Percentiles rank a stretch among this genome's conserved stretches.
Conservation (phyloP, 1,140 invertebrate genomes). For the Drosophila pruinosa region DNA sequence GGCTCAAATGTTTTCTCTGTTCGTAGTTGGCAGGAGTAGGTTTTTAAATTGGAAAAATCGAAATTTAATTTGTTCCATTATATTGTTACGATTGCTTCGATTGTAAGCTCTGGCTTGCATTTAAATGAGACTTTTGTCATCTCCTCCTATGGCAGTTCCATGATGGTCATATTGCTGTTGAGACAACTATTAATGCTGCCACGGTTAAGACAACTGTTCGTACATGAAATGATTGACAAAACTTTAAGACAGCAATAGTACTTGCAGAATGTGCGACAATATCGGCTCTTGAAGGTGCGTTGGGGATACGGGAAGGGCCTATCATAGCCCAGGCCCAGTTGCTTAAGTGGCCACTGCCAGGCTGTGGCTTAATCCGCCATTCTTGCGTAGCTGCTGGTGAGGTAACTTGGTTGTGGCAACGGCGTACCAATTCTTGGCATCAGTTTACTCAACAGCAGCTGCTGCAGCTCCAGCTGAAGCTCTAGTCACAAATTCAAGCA, state of each 20-base stretch:
- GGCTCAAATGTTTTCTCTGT: too few species aligned
- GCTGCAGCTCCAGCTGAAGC: slow-evolving; percentile 3
- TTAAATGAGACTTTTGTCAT: too few species aligned
- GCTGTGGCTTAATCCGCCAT: not conserved
- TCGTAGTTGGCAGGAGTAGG: too few species aligned
- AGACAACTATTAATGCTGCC: too few species aligned
- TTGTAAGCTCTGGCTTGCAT: too few species aligned
- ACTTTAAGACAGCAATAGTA: too few species aligned
- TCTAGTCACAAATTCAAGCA: slow-evolving; percentile 22
- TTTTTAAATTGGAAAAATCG: too few species aligned
- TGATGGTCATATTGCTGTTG: too few species aligned
- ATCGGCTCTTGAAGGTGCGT: slow-evolving; percentile 3
- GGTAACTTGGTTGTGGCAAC: not conserved
- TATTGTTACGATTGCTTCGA: too few species aligned
- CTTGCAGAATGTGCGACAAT: slow-evolving; percentile 39
- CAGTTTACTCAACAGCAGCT: not conserved
- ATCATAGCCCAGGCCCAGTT: slow-evolving; percentile 45
- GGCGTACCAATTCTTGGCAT: not conserved
- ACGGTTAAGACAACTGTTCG: slow-evolving; percentile 37
- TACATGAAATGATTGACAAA: not conserved
- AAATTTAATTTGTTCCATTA: too few species aligned
- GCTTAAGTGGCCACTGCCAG: slow-evolving; percentile 1
- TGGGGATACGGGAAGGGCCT: slow-evolving; percentile 45
- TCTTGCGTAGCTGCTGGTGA: too few species aligned
- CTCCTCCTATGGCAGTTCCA: not conserved